Evolutionary conservation across 2,113 vertebrate species (phyloP).

Genomic region (Phaetusa simplex): DNA sequence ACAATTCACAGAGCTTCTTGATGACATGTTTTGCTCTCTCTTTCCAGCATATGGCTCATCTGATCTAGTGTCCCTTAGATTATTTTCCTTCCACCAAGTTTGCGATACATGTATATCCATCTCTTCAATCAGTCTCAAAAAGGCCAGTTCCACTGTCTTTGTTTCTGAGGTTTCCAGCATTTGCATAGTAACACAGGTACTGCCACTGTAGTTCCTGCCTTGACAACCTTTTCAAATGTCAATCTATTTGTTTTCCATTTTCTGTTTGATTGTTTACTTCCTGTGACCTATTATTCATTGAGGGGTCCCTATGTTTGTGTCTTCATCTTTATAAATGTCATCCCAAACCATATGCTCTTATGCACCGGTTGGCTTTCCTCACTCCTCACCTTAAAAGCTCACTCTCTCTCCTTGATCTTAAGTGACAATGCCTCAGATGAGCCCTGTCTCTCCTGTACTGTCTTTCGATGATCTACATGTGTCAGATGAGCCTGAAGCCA

Average conservation of each 20-base stretch:
- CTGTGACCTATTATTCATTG: neutral
- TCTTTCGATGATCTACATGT: neutral
- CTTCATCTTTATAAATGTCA: conserved; percentile 18
- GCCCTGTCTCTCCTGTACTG: neutral
- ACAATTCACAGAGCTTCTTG: neutral
- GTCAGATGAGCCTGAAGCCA: neutral
- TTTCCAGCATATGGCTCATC: neutral
- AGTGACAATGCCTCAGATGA: neutral
- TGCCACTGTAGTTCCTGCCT: neutral
- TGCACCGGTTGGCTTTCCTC: neutral
- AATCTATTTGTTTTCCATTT: neutral
- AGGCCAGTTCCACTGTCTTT: rapidly evolving
- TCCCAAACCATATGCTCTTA: neutral
- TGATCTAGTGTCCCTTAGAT: neutral
- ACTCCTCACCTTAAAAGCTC: neutral
- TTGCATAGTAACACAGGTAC: neutral
- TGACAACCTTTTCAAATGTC: conserved; percentile 22
- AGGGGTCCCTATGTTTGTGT: neutral
- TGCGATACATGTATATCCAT: neutral
- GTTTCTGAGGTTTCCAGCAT: neutral
- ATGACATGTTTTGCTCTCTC: neutral
- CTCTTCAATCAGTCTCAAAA: neutral
- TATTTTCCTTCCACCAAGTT: neutral
- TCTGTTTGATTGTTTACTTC: neutral
- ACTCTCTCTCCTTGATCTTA: neutral